Evolutionary conservation across 2,113 vertebrate genomes (phyloP), one percentile per base, ranked within the genome.

Genomic region (Fregetta grallaria): DNA sequence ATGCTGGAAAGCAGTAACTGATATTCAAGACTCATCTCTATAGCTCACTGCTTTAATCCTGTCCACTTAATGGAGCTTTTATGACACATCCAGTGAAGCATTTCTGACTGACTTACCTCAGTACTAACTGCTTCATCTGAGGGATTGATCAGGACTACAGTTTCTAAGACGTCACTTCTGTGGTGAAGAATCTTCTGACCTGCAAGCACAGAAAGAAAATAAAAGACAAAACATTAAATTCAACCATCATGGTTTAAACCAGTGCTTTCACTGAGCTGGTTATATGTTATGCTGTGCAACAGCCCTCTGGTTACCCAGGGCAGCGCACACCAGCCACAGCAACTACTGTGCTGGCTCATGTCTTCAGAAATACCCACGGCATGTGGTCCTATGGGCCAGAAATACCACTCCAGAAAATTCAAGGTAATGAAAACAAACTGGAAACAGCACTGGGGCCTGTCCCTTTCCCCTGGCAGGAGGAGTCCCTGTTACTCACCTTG

Each of bases 141-240:
- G 85, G 99, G 99, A 96, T 99, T 99, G 96, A 99, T 99, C 45
- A 99, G 98, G 83, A 99, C 99, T 62, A 99, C 99, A 1, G 99
- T 99, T 97, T 99, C 99, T 97, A 99, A 97, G 75, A 99, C 95
- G 88, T 98, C 99, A 96, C 99, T 99, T 97, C 99, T 98, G 92
- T 99, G 99, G 96, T 99, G 99, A 97, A 99, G 99, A 96, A 99
- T 99, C 96, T 99, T 99, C 97, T 99, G 99, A 67, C 99, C 99
- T 99, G 97, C 52, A 97, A 94, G 86, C 96, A 97, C 45, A 88
- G 30, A 97, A 49, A 88, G 27, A 92, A 59, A 82, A 68, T 21
- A 87, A 96, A 96, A 81, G 7, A 73, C 13, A 38, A 67, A 3
- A 88, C 93, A 90, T 78, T 80, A 63, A 83, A 88, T 21, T 27